These are phyloP conservation scores for Neelides folsomi DNA, from an alignment of 2,888 invertebrate species.

Conservation along the genomic window DNA sequence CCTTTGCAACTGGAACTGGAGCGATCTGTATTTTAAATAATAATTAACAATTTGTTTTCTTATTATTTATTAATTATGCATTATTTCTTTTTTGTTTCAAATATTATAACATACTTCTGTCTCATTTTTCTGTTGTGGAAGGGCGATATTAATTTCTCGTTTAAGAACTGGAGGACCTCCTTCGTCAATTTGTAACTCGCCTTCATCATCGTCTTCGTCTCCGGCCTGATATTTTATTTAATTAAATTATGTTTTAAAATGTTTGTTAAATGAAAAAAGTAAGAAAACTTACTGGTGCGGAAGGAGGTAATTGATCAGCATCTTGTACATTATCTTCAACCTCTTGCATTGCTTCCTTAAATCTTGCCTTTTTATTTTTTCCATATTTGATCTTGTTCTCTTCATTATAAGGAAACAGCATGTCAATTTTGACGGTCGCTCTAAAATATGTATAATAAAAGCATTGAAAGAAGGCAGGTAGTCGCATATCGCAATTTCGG, in stretches of 20 bases:
- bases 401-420: constrained; percentile 61
- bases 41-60: neutral
- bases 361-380: constrained; percentile 61
- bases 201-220: constrained; percentile 34
- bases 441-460: constrained; percentile 6
- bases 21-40: neutral
- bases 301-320: neutral
- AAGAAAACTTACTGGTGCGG: neutral
- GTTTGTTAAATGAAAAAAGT: neutral
- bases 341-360: constrained; percentile 74
- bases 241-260: neutral
- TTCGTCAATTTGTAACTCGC: constrained; percentile 36
- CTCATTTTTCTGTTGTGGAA: constrained; percentile 19
- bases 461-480: too few relatives aligned
- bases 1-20: neutral
- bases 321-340: constrained; percentile 58
- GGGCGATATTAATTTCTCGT: constrained; percentile 15
- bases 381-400: constrained; percentile 66
- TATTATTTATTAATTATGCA: neutral
- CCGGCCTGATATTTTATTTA: neutral
- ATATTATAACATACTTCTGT: constrained; percentile 4
- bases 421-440: constrained; percentile 57
- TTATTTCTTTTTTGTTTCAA: too few relatives aligned
- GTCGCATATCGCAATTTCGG: too few relatives aligned
- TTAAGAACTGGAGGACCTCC: constrained; percentile 26